Base-by-base conservation (phyloP, 2,888 invertebrate genomes). In the Pristionchus exspectatus region DNA sequence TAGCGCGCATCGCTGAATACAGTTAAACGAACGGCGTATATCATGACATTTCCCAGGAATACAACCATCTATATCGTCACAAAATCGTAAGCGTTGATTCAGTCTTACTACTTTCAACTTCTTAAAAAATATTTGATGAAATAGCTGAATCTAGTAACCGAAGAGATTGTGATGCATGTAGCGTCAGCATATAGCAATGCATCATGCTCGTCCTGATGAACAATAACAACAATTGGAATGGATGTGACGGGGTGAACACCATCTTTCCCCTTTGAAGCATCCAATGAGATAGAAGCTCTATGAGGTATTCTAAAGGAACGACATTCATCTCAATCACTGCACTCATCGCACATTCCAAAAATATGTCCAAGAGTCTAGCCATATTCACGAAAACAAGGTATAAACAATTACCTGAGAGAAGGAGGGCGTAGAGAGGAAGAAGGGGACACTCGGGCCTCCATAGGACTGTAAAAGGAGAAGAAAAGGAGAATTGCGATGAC, bases 331-430 rank as follows among this genome's bases (percentile, higher is more conserved):
- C 59, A 59, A 59, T 59, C 59, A 24, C 59, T 59, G 9, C 69
- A 30, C 30, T 24, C 27, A 24, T 69, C 59, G 1, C 16, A 59
- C 9, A 50, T 50, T 50, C 21, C 56, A 56, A 56, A 56, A 56
- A 56, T 63, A 63, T n/a, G 24, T 63, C 0, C 63, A 24, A 63
- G 63, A 63, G 63, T 63, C 63, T 63, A 63, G 63, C n/a, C 63
- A n/a, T 63, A 63, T 63, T n/a, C 63, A 63, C 63, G n/a, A 63
- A 63, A 63, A 63, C 63, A 72, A 33, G 33, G 33, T 30, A 30
- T 30, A 72, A 44, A 77, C 38, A 77, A 77, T 77, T 77, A 44
- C 77, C 77, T 77, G 38, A 77, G 77, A 38, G 10, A 21, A 24
- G 77, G 77, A 44, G 3, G 77, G 7, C 7, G 21, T 21, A 77